Evolutionary conservation across 2,797 vertebrate species (phyloP), one percentile per base, ranked within the genome.

Genomic region (Enteromius afrohamiltoni): DNA sequence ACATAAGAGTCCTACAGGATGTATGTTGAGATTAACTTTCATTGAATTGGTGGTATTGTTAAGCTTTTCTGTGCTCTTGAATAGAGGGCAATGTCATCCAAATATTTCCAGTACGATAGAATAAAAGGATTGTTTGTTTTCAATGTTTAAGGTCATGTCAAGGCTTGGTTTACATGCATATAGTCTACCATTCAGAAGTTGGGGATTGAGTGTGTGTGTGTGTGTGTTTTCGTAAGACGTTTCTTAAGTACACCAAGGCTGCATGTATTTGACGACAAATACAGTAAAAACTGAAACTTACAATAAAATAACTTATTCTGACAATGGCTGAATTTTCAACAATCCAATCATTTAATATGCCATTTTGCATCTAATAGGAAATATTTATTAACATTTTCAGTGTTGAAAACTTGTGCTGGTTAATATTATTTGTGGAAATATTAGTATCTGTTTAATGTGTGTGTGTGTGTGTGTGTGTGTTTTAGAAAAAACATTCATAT

Each of bases 1-100:
- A 13, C 45, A 82, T 80, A 79, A 75, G 82, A 34, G 71, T 82
- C 65, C 42, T 73, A 88, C 91, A 91, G 92, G 92, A 94, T 94
- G 92, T 92, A 90, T 92, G 89, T 88, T 71, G 80, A 77, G 55
- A 55, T 58, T 51, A 65, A 79, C 26, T 68, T 47, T 53, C 40
- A 29, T 40, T 40, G 37, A 40, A 40, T 9, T 7, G 37, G 47
- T 76, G 60, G n/a, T 42, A 51, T 75, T 75, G 42, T 55, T 82
- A 51, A 17, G 62, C 60, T 76, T 10, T 82, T 82, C 14, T 51
- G 51, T 82, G 8, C 49, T 51, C 29, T 29, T 67, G 29, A 78
- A 65, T 29, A 49, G 58, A 37, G 8, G 45, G 17, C 34, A 51
- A 26, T 67, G 26, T 49, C 53, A 21, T 68, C 64, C 29, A 85